Evolutionary conservation across 2,888 invertebrate genomes (phyloP).

Genomic region (Lithodes maja): DNA sequence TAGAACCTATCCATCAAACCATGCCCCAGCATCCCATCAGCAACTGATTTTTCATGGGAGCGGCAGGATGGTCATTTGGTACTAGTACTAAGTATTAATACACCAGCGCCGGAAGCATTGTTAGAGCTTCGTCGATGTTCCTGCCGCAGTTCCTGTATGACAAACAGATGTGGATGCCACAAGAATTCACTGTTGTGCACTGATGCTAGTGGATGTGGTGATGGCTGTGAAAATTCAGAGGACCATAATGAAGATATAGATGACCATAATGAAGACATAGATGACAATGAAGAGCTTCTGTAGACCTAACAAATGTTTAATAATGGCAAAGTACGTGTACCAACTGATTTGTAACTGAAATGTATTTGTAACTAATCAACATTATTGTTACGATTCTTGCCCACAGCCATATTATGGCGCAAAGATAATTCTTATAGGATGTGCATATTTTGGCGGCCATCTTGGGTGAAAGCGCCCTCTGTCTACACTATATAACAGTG

Average conservation of each 20-base stretch:
- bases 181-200: neutral
- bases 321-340: neutral
- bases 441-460: slow-evolving; percentile 1
- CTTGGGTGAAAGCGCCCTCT: slow-evolving; percentile 21
- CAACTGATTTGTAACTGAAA: neutral
- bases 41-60: neutral
- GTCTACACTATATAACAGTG: neutral
- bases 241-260: slow-evolving; percentile 12
- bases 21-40: slow-evolving; percentile 8
- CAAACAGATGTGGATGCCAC: slow-evolving; percentile 18
- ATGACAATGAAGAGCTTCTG: neutral
- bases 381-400: neutral
- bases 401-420: neutral
- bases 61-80: slow-evolving; percentile 9
- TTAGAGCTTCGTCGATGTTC: slow-evolving; percentile 14
- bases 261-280: slow-evolving; percentile 11
- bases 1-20: slow-evolving; percentile 2
- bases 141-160: slow-evolving; percentile 19
- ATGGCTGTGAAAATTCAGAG: slow-evolving; percentile 21
- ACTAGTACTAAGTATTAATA: slow-evolving; percentile 5
- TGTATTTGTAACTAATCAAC: neutral
- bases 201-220: neutral
- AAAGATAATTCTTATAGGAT: too few relatives aligned
- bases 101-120: slow-evolving; percentile 10
- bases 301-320: neutral